A percentile compares a stretch with the other conserved stretches of the same genome.
These are phyloP conservation scores for Schizopygopsis malacanthus DNA, from an alignment of 2,797 vertebrate species.

Conservation along the genomic window DNA sequence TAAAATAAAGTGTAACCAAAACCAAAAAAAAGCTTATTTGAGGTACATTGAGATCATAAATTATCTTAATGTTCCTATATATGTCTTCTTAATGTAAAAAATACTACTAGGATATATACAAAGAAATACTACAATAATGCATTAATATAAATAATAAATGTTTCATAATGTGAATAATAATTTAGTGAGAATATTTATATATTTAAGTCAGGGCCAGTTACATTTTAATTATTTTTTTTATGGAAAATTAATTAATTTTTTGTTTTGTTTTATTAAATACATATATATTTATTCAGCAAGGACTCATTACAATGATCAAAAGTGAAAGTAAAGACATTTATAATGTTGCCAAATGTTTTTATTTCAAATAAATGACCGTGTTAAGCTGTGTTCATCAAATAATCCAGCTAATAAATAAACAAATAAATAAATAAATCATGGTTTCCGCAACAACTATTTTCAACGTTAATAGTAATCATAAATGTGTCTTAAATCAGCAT, in stretches of 20 bases:
- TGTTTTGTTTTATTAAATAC: neutral
- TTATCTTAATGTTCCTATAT: no score
- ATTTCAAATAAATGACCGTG: neutral
- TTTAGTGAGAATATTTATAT: neutral
- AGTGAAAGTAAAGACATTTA: neutral
- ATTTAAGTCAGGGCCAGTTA: neutral
- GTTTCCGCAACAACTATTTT: neutral
- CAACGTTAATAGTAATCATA: neutral
- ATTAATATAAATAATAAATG: neutral
- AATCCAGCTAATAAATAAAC: neutral
- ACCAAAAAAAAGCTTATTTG: no score
- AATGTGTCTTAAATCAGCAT: neutral
- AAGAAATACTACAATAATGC: no score
- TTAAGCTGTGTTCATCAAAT: neutral
- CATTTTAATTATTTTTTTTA: neutral
- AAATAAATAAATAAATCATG: no score
- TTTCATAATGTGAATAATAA: neutral
- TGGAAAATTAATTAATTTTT: neutral
- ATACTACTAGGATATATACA: no score
- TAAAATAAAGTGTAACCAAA: no score
- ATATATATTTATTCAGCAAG: neutral
- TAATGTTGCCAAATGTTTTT: neutral
- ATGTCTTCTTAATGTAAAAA: no score
- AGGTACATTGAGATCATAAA: no score
- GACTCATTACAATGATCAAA: neutral